Base-by-base conservation (phyloP, 1,140 invertebrate species). In the Nephotettix cincticeps region DNA sequence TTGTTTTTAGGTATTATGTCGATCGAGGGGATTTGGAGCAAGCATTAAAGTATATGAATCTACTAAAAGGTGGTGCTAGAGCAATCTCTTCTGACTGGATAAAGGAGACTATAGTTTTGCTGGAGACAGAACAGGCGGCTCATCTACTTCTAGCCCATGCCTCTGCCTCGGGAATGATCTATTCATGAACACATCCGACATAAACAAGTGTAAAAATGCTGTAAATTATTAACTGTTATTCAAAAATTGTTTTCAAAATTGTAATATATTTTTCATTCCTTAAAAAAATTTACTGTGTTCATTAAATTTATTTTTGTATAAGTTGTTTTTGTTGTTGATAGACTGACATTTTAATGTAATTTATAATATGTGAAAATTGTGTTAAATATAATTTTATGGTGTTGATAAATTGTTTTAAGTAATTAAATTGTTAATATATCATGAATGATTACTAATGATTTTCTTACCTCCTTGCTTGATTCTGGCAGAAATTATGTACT, bases 71-170 rank as follows among this genome's bases (percentile, higher is more conserved):
- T 25, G 93, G 93, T 23, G 86, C 96, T 0, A 84, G 91, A 4
- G 84, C 86, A n/a, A 87, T 96, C 3, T 93, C 96, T 1, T 81
- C 80, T 45, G 90, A 93, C 74, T 99, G 96, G 96, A 88, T 96
- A 76, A 87, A 89, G 71, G 95, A 97, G 77, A 87, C 93, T 0
- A 86, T 90, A 66, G 84, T 92, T 19, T 86, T 95, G 73, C 83
- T 98, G 71, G 97, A 98, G 83, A 91, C 94, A 19, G 86, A 91
- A 78, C 94, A 97, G 81, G 93, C 94, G 21, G 91, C 95, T 25
- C 88, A 94, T 76, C 89, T 92, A 1, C 82, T 99, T 21, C 86
- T 95, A 83, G 91, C 93, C 3, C 92, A 96, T 80, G 93, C 94
- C 4, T 87, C 90, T 28, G 89, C 90, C 13, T 88, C 86, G 71